Base-by-base conservation (phyloP, 2,888 invertebrate species). In the Athetis lepigone region DNA sequence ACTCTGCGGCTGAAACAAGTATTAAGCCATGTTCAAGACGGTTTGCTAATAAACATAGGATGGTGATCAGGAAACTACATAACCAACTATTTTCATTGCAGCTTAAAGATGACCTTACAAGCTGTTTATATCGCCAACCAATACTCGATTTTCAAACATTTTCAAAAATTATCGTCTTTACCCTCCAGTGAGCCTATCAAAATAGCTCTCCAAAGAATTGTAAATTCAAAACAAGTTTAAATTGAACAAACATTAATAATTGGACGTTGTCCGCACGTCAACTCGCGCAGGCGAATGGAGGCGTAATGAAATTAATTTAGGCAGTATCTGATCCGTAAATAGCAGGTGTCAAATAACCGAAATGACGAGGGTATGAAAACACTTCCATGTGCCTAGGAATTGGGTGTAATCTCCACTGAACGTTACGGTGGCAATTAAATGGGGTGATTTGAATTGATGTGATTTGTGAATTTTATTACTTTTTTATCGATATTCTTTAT, bases 281-380 rank as follows among this genome's bases (percentile, higher is more conserved):
- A 19, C 16, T 52, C 52, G 43, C 64, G 47, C 52, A 33, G 61
- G 61, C 66, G 60, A 65, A 62, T 60, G 64, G 61, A 62, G 66
- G 66, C 67, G 60, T 79, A 78, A 81, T 81, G 51, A 79, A 82
- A 83, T 84, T 84, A 84, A 84, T 81, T 81, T 77, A 76, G 73
- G 66, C 62, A 42, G 43, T 63, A 66, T 70, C 77, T 73, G 79
- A 80, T 75, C 68, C 73, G 66, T 78, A 79, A 83, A 82, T 81
- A 83, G 81, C 84, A 83, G 80, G 80, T 85, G 84, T 80, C 85
- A 82, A 70, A 75, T 75, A 65, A 69, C 73, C 60, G 45, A 56
- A 75, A 80, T 85, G 87, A 87, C 74, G 81, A 86, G 85, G 85
- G 87, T 85, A 59, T 63, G 49, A 46, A 58, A 36, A 62, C 36